Conservation (phyloP, 2,113 vertebrate genomes). For the Syrrhaptes paradoxus region DNA sequence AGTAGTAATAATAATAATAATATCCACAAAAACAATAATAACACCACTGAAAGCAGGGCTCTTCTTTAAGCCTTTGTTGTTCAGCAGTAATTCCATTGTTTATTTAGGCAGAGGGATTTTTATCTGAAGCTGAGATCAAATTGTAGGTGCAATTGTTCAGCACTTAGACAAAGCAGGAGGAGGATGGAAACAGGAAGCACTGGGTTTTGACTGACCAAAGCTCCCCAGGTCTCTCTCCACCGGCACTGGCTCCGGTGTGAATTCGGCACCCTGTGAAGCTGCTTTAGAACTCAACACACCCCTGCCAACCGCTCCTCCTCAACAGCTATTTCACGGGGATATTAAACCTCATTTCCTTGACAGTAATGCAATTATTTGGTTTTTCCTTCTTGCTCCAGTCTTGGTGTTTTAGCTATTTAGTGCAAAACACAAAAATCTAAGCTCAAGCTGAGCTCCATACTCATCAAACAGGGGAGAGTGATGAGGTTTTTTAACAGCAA, state of each 20-base stretch:
- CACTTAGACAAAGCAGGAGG: slow-evolving; percentile 38
- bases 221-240: slow-evolving; percentile 44
- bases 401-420: not conserved
- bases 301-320: slow-evolving; percentile 36
- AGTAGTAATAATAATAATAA: not conserved
- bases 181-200: slow-evolving; percentile 55
- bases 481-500: not conserved
- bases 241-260: not conserved
- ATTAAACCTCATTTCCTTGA: slow-evolving; percentile 50
- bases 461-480: not conserved
- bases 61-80: slow-evolving; percentile 38
- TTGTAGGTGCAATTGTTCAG: slow-evolving; percentile 70
- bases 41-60: slow-evolving; percentile 26
- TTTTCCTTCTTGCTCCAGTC: not conserved
- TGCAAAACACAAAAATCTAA: not conserved
- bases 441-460: not conserved
- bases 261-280: not conserved
- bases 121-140: slow-evolving; percentile 73
- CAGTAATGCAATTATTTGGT: not conserved
- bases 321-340: slow-evolving; percentile 26
- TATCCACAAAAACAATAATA: slow-evolving; percentile 5
- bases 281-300: not conserved
- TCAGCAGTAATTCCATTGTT: slow-evolving; percentile 66
- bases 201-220: slow-evolving; percentile 64
- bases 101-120: slow-evolving; percentile 66